Evolutionary conservation across 1,140 invertebrate genomes (phyloP), one percentile per base, ranked within the genome.

Genomic region (Drosophila virilis): DNA sequence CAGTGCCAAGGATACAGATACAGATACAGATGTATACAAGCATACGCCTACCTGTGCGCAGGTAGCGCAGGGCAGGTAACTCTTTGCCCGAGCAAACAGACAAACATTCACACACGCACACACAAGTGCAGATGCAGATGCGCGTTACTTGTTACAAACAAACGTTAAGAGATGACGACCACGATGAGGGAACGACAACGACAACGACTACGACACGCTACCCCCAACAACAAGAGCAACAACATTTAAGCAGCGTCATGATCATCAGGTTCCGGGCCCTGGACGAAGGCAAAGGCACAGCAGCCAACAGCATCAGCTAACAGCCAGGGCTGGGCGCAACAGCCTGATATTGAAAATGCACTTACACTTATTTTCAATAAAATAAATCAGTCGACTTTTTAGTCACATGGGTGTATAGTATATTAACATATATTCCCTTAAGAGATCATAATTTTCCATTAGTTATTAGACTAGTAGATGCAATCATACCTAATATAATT

Each of bases 31-130:
- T 38, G 77, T 35, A 66, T 65, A 79, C 70, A 81, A 79, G 77
- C 82, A 74, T 78, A 88, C 84, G 79, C 83, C 84, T 88, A 88
- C 83, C 84, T 89, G 80, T 81, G 65, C 79, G 58, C 83, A 88
- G 83, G 83, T 88, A 89, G 83, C 67, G 64, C 77, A 43, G 60
- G n/a, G 32, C 82, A 86, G 75, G 75, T 86, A 86, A 86, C 78
- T 86, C 82, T 85, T 85, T 80, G 74, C 54, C 74, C 52, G 35
- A 60, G 70, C 74, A 85, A 80, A 86, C 69, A 69, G 17, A 69
- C 50, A 69, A 40, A 67, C 59, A 62, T 35, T 13, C 69, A 52
- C 66, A 65, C 75, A 75, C 62, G 65, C 45, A 80, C 57, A 59
- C 35, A 60, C 54, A 60, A 40, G 35, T 50, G 72, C 64, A 59